A percentile compares a stretch with the other conserved stretches of the same genome.
Conservation (phyloP, 2,113 vertebrate species). For the Telmatochromis sp. region DNA sequence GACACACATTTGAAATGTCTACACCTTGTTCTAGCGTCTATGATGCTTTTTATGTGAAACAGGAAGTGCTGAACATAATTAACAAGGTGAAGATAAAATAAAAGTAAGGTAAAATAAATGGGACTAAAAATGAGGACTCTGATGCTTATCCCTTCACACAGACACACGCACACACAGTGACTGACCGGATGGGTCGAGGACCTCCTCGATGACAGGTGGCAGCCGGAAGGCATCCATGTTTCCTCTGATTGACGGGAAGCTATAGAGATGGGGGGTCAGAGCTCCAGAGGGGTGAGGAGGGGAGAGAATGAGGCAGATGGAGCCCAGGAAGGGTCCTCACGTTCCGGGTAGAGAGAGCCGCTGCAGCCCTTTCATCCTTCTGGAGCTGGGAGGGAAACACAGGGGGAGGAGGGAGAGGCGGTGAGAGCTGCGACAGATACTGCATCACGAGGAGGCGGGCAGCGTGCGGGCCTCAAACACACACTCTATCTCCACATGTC, state of each 20-base stretch:
- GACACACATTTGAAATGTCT: background rate
- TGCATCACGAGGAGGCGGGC: background rate
- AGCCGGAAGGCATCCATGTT: conserved; percentile 64
- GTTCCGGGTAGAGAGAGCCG: background rate
- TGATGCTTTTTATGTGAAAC: background rate
- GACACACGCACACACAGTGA: background rate
- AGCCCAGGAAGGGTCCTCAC: conserved; percentile 20
- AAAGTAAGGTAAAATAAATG: background rate
- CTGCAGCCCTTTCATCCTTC: conserved; percentile 41
- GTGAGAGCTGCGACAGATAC: background rate
- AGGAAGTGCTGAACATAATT: background rate
- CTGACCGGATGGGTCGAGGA: conserved; percentile 55
- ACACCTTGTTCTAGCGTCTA: background rate
- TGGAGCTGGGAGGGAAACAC: conserved; percentile 1
- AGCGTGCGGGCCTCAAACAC: background rate
- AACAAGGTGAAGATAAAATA: background rate
- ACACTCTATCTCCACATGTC: background rate
- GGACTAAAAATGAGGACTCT: background rate
- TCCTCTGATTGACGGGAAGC: background rate
- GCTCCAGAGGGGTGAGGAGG: background rate
- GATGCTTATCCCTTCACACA: background rate
- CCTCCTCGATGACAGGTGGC: conserved; percentile 66
- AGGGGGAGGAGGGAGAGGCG: background rate
- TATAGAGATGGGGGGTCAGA: background rate
- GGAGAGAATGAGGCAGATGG: background rate